A percentile compares a stretch with the other conserved stretches of the same genome.
These are phyloP conservation scores for Lacerta agilis DNA, from an alignment of 2,797 vertebrate species.

Conservation along the genomic window DNA sequence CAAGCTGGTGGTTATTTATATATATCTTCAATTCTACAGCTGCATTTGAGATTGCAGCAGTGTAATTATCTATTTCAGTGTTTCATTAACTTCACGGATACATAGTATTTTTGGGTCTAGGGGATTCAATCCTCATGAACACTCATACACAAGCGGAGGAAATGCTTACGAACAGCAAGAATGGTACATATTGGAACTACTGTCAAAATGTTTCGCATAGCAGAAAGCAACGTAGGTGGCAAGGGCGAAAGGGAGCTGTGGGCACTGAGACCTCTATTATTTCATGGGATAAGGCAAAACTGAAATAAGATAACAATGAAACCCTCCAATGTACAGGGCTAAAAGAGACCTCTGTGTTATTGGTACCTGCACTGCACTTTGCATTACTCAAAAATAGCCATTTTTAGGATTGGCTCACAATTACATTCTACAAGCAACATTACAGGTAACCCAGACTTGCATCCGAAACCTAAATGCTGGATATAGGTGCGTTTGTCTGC, in stretches of 20 bases:
- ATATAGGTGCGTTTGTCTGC: too few species aligned
- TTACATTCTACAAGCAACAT: background rate
- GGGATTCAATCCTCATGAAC: background rate
- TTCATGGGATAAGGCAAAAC: background rate
- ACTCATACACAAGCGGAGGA: background rate
- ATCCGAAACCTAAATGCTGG: background rate
- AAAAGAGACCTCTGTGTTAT: background rate
- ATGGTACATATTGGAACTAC: background rate
- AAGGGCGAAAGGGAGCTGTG: background rate
- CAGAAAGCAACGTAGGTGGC: background rate
- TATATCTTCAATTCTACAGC: slow-evolving; percentile 10
- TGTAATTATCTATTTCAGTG: slow-evolving; percentile 27
- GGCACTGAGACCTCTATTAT: background rate
- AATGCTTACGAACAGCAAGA: background rate
- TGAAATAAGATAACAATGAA: background rate
- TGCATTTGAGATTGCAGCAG: background rate
- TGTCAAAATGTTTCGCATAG: background rate
- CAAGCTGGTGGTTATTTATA: slow-evolving; percentile 22
- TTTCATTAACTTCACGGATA: slow-evolving; percentile 5
- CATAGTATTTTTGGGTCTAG: background rate
- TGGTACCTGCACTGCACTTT: background rate
- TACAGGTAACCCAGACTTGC: background rate
- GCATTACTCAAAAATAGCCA: background rate
- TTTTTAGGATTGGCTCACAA: background rate
- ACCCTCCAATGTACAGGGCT: too few species aligned